phyloP scores from a whole-genome alignment of 1,140 invertebrate species.

The Ceratosolen fusciceps region DNA sequence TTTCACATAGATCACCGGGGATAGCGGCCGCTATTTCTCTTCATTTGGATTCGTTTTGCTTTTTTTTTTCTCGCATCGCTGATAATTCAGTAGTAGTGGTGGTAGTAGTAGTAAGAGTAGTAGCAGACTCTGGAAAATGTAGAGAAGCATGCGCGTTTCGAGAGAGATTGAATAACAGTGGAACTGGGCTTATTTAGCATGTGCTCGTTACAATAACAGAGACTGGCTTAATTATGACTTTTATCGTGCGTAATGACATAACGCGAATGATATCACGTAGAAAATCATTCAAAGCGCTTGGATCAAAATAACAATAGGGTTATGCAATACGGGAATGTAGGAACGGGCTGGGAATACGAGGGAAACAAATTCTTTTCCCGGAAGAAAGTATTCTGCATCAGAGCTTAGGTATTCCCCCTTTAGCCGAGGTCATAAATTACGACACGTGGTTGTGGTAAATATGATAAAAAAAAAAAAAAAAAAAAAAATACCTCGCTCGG shows the following conservation, averaged over 20 bases:
- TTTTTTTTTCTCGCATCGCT: neutral
- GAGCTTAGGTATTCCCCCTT: neutral
- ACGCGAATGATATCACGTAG: neutral
- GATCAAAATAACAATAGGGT: too few species aligned
- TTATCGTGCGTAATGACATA: neutral
- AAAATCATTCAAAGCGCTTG: neutral
- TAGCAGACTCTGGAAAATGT: too few species aligned
- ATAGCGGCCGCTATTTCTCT: neutral
- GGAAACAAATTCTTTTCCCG: neutral
- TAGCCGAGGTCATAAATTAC: neutral
- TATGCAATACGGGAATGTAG: neutral
- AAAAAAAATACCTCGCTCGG: neutral
- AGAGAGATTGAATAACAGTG: neutral
- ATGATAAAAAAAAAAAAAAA: neutral
- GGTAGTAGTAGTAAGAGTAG: too few species aligned
- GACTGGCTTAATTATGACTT: neutral
- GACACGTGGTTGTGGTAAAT: neutral
- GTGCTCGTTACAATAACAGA: neutral
- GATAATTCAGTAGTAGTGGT: too few species aligned
- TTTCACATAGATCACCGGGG: neutral
- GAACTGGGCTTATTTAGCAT: neutral
- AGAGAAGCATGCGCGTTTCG: neutral
- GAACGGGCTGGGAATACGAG: neutral
- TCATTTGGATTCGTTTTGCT: too few species aligned
- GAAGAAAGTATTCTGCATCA: neutral